These are phyloP conservation scores for Pristionchus mayeri DNA, from an alignment of 2,888 invertebrate genomes.

Conservation along the genomic window DNA sequence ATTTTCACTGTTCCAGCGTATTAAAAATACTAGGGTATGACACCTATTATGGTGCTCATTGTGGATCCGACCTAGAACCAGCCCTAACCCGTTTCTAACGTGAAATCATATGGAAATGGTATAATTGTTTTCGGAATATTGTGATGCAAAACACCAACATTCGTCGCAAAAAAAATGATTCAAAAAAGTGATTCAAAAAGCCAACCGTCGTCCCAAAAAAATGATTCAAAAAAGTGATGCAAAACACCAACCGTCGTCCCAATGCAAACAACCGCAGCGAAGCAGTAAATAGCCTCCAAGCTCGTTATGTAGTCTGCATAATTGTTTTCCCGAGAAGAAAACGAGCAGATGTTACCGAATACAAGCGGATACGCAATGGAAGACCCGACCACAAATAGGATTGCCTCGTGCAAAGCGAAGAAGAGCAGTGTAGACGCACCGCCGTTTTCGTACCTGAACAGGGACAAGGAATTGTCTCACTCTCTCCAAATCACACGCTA, in stretches of 20 bases:
- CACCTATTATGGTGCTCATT: no score
- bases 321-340: background rate
- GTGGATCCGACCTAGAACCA: no score
- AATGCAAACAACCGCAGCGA: background rate
- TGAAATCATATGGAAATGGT: no score
- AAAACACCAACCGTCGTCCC: background rate
- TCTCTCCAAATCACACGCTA: no score
- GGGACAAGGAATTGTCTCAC: no score
- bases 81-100: no score
- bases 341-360: background rate
- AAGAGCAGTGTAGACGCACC: background rate
- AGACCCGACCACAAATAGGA: background rate
- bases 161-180: no score
- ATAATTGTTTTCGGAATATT: background rate
- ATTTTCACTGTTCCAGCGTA: no score
- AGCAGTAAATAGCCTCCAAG: background rate
- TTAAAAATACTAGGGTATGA: no score
- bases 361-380: background rate
- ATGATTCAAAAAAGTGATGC: no score
- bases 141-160: background rate
- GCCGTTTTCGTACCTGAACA: background rate
- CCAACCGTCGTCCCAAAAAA: no score
- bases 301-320: background rate
- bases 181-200: no score
- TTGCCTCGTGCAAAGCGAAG: background rate